Base-by-base conservation (phyloP, 2,888 invertebrate species). In the Seladonia tumulorum region DNA sequence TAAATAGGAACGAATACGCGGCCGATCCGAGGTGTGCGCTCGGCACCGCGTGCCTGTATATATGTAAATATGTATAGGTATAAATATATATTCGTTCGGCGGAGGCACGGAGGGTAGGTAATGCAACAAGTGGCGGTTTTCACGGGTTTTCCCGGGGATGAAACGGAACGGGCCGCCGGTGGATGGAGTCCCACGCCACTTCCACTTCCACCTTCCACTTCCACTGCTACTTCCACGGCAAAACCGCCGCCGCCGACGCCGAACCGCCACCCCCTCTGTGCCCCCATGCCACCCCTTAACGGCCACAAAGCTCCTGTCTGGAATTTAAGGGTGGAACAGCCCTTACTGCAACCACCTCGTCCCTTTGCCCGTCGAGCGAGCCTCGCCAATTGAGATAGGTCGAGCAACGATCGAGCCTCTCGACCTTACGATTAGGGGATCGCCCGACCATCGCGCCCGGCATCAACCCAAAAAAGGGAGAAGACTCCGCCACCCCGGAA, bases 41-140 rank as follows among this genome's bases (percentile, higher is more conserved):
- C 70, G n/a, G 39, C 66, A 10, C 72, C 68, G 18, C 71, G 12
- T 68, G 57, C 42, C 42, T 80, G 49, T 80, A 16, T 60, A 45
- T 60, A 45, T 72, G 49, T 81, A 77, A 79, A 87, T 83, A 76
- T 83, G 63, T 83, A 70, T 79, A 57, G 81, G 78, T 87, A 87
- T 85, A 89, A 73, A 86, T 85, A 86, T 82, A 81, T 90, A 90
- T 89, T 89, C 85, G 87, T 89, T 76, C 57, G 81, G 81, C 63
- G 80, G 81, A 73, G 81, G 85, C 79, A 82, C 76, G 74, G 87
- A 86, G 89, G 84, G 87, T 90, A 91, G 93, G 92, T 93, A 92
- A 93, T 89, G 95, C 95, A 95, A 95, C 95, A 95, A 95, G 95
- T 95, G 95, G 95, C 92, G 93, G 94, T 95, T 95, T 95, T 95